These are phyloP conservation scores for Erynnis tages DNA, from an alignment of 2,888 invertebrate genomes.

Conservation along the genomic window DNA sequence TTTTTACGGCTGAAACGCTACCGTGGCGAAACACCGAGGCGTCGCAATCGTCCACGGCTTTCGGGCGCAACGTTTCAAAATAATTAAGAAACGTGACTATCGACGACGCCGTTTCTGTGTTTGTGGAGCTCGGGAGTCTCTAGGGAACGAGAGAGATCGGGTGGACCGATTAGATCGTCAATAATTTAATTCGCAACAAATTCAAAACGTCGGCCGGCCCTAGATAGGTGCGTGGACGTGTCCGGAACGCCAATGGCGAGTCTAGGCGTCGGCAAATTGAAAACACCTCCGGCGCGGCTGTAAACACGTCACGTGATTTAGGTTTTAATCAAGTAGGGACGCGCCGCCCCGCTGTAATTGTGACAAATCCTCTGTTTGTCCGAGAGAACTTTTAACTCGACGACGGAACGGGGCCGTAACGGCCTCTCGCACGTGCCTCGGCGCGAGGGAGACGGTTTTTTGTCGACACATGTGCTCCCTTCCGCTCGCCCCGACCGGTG, in stretches of 20 bases:
- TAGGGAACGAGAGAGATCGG: conserved; percentile 49
- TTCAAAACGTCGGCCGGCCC: conserved; percentile 73
- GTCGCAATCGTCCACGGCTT: conserved; percentile 57
- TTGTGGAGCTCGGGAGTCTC: conserved; percentile 35
- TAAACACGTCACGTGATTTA: conserved; percentile 82
- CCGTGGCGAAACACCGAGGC: conserved; percentile 60
- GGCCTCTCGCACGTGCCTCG: conserved; percentile 75
- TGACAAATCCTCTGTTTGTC: conserved; percentile 82
- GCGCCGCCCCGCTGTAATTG: conserved; percentile 77
- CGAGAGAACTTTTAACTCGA: conserved; percentile 79
- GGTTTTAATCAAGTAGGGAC: conserved; percentile 82
- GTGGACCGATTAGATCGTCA: conserved; percentile 72
- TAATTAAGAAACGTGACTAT: conserved; percentile 76
- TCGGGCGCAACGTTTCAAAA: conserved; percentile 64
- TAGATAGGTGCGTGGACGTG: conserved; percentile 77
- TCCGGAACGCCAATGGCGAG: conserved; percentile 76
- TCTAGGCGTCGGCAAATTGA: conserved; percentile 78
- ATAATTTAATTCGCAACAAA: conserved; percentile 80
- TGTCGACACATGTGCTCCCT: conserved; percentile 79
- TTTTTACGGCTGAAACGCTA: conserved; percentile 66
- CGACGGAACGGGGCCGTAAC: conserved; percentile 69
- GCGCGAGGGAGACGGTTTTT: conserved; percentile 71
- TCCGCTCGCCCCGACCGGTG: conserved; percentile 45
- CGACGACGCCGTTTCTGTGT: conserved; percentile 31
- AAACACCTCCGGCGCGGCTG: conserved; percentile 80